Evolutionary conservation across 2,113 vertebrate species (phyloP), one percentile per base, ranked within the genome.

Genomic region (Anguilla rostrata): DNA sequence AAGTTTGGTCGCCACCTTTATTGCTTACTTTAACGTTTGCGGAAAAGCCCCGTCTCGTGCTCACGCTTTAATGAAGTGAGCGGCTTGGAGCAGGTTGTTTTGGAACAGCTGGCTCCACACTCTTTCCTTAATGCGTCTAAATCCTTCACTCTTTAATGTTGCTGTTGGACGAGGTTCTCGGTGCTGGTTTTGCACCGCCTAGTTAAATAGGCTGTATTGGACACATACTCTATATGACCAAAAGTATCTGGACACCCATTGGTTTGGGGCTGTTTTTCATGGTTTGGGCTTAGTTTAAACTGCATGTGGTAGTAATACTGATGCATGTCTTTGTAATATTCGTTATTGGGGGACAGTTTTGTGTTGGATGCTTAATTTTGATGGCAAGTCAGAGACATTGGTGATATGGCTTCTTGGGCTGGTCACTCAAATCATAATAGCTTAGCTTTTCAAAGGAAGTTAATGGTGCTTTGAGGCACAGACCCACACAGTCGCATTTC

Each of bases 21-120:
- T 86, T 88, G 53, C 88, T 83, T 71, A 29, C 78, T 92, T 91
- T 89, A 87, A 84, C 57, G 7, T 4, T 26, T 39, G 4, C 82
- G 39, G 49, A 39, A 85, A 78, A 84, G 22, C 18, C 40, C 66
- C 14, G 41, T 57, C n/a, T 6, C 16, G 84, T 78, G 22, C 39
- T n/a, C 43, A 63, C 71, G 8, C 6, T 85, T 80, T 79, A 79
- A 79, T 39, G 34, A 56, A 46, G 78, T 9, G 18, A 39, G n/a
- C 29, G 46, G 49, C 84, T 57, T 15, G 34, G 49, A 85, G 75
- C 78, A 81, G 78, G 84, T 57, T 81, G 75, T 60, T 66, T 57
- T 80, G 75, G 75, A 80, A 82, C 39, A 40, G 34, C 80, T 66
- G 57, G 39, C 79, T 66, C 22, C 1, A 29, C 8, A 1, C 78